A percentile compares a stretch with the other conserved stretches of the same genome.
Evolutionary conservation across 2,797 vertebrate species (phyloP).

Genomic region (Lithobates pipiens): DNA sequence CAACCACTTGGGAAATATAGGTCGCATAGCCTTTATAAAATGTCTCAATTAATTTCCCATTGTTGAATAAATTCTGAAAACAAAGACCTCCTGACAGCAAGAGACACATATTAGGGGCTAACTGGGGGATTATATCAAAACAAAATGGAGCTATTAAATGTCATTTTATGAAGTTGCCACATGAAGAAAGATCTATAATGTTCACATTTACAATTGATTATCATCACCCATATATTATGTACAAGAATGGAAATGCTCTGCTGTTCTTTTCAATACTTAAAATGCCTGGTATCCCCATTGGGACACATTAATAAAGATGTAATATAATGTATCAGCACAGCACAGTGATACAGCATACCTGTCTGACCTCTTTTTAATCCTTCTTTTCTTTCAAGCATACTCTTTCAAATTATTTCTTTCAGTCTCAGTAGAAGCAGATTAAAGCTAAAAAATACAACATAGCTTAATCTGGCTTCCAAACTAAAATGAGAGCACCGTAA

Average conservation of each 20-base stretch:
- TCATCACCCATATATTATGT: conserved; percentile 26
- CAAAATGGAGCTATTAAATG: conserved; percentile 18
- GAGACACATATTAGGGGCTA: conserved; percentile 1
- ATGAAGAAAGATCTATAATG: conserved; percentile 13
- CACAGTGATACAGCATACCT: conserved; percentile 38
- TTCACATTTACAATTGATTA: conserved; percentile 43
- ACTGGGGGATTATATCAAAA: conserved; percentile 30
- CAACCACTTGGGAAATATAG: conserved; percentile 10
- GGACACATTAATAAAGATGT: conserved; percentile 46
- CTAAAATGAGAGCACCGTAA: conserved; percentile 3
- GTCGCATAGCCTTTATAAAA: conserved; percentile 36
- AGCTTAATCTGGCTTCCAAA: conserved; percentile 35
- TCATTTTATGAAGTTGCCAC: conserved; percentile 24
- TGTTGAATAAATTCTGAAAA: conserved; percentile 37
- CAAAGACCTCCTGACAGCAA: conserved; percentile 29
- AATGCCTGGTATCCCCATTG: conserved; percentile 10
- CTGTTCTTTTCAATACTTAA: conserved; percentile 30
- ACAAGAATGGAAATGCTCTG: not conserved
- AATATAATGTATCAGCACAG: conserved; percentile 39
- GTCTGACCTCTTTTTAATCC: conserved; percentile 52
- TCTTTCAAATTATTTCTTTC: conserved; percentile 47
- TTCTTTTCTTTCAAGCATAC: conserved; percentile 2
- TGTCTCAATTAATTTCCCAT: conserved; percentile 44
- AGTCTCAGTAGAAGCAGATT: conserved; percentile 46
- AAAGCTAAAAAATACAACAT: conserved; percentile 35